Evolutionary conservation across 2,888 invertebrate species (phyloP).

Genomic region (Eupithecia exiguata): DNA sequence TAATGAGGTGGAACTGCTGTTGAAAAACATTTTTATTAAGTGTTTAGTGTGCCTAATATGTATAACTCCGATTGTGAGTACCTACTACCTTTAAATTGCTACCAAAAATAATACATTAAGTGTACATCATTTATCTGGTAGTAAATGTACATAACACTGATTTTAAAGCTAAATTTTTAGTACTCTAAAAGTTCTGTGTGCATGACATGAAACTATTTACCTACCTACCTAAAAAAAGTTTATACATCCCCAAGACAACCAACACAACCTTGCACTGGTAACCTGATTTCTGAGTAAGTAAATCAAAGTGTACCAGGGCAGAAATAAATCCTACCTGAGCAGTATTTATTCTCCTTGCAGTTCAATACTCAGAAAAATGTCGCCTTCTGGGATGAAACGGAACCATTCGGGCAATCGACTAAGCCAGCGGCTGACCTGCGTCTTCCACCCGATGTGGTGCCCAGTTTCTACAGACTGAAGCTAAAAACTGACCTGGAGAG

Average conservation of each 20-base stretch:
- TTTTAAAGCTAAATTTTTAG: neutral
- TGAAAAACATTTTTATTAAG: conserved; percentile 43
- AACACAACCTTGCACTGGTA: conserved; percentile 8
- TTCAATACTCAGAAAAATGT: conserved; percentile 51
- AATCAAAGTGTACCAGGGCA: conserved; percentile 14
- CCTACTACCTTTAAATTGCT: conserved; percentile 1
- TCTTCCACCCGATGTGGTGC: conserved; percentile 78
- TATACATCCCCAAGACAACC: neutral
- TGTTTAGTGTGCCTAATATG: conserved; percentile 51
- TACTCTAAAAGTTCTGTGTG: neutral
- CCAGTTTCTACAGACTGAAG: conserved; percentile 83
- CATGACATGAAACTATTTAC: neutral
- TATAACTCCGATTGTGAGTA: conserved; percentile 30
- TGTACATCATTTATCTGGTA: neutral
- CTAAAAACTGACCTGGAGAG: conserved; percentile 80
- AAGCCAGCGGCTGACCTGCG: conserved; percentile 65
- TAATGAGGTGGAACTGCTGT: neutral
- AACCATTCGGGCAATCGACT: conserved; percentile 65
- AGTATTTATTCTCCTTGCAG: conserved; percentile 31
- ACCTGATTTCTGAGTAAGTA: conserved; percentile 11
- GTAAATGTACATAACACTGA: neutral
- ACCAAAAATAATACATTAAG: neutral
- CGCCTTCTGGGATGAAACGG: conserved; percentile 74
- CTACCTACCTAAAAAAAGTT: neutral
- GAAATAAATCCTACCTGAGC: conserved; percentile 8